A percentile compares a stretch with the other conserved stretches of the same genome.
These are phyloP conservation scores for Stenurella melanura DNA, from an alignment of 2,888 invertebrate species.

Conservation along the genomic window DNA sequence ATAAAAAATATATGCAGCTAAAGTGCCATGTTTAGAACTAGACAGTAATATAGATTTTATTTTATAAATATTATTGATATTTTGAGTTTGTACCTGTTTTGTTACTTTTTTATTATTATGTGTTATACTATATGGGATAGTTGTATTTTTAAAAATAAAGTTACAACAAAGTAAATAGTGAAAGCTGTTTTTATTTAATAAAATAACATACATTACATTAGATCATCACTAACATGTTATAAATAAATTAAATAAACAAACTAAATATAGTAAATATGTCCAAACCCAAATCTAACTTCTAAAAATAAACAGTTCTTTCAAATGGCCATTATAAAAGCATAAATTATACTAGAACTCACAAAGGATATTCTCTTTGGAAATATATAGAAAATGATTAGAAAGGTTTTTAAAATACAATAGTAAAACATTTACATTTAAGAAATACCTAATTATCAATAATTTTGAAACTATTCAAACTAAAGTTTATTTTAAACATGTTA, in stretches of 20 bases:
- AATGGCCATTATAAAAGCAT: too few species aligned
- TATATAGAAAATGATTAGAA: too few species aligned
- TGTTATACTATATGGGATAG: conserved; percentile 48
- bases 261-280: not conserved
- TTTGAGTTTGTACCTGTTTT: conserved; percentile 52
- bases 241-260: not conserved
- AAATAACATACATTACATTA: conserved; percentile 31
- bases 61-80: conserved; percentile 38
- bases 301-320: not conserved
- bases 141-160: conserved; percentile 53
- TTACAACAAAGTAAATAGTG: conserved; percentile 14
- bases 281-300: not conserved
- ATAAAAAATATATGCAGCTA: conserved; percentile 36
- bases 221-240: conserved; percentile 13
- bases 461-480: not conserved
- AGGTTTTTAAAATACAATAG: too few species aligned
- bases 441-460: not conserved
- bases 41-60: conserved; percentile 25
- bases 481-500: conserved; percentile 3
- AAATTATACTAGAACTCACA: too few species aligned
- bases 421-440: too few species aligned
- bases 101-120: conserved; percentile 39
- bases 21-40: conserved; percentile 35
- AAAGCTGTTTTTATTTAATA: conserved; percentile 22
- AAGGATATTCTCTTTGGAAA: too few species aligned